Evolutionary conservation across 1,140 invertebrate species (phyloP), one percentile per base, ranked within the genome.

Genomic region (Holotrichia oblita): DNA sequence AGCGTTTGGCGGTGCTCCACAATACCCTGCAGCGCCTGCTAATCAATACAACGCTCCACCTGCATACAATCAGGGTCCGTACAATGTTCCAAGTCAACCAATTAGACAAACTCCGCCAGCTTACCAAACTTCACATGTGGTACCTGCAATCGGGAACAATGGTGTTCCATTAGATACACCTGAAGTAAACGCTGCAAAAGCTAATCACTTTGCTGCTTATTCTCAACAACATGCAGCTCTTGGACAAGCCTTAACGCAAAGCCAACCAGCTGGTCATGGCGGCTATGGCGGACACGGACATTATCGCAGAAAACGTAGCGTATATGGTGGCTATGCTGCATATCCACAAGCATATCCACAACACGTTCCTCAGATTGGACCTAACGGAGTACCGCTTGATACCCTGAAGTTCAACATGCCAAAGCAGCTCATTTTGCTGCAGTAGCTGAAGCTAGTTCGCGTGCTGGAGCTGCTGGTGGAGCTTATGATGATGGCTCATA

Each of bases 391-490:
- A 40, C 84, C 84, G 44, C 78, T 84, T 8, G 91, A 91, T 80
- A 91, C 90, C 89, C 90, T 42, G 91, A 91, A 85, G 90, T 91
- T 4, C 89, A 89, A 64, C 88, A 88, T 61, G 90, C 91, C 59
- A 90, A 90, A 83, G 89, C 89, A 20, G 88, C 85, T 4, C 90
- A 91, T 81, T 89, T 89, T 82, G 88, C 89, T 76, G 90, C 90
- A 22, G 87, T 90, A 42, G 89, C 87, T 27, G 88, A 89, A 76
- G 88, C 86, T 48, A 85, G 86, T 10, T 82, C 84, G 3, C 79
- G 81, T 17, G 44, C 72, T n/a, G 79, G 61, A 42, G 78, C 61
- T 41, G 40, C 55, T 27, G 77, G 77, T 61, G 77, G 75, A 55
- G 69, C 72, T 40, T 64, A 78, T 22, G 76, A 77, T 74, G 76